phyloP scores from a whole-genome alignment of 2,113 vertebrate species.

The Brachionichthys hirsutus region DNA sequence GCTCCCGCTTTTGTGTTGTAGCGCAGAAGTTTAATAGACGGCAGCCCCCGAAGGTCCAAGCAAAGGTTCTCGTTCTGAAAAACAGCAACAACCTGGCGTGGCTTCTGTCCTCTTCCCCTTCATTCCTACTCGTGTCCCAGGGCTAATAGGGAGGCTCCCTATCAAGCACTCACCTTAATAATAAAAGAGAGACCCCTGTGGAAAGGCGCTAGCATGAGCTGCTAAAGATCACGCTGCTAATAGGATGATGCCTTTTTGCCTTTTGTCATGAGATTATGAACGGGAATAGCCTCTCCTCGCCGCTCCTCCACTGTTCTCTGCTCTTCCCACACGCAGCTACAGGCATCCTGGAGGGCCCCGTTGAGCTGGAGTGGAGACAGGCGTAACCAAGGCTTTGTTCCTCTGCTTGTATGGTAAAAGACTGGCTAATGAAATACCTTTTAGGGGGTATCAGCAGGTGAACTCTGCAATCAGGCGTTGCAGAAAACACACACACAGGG shows the following conservation, averaged over 20 bases:
- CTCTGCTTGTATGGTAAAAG: conserved; percentile 83
- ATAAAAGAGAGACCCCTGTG: conserved; percentile 92
- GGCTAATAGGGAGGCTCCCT: conserved; percentile 64
- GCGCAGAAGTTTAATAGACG: conserved; percentile 43
- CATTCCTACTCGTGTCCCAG: conserved; percentile 53
- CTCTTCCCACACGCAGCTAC: conserved; percentile 56
- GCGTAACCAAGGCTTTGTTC: conserved; percentile 88
- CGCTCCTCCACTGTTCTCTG: conserved; percentile 59
- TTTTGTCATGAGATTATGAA: conserved; percentile 99
- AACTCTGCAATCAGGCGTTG: conserved; percentile 80
- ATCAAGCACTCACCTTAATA: conserved; percentile 78
- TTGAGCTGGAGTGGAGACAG: conserved; percentile 92
- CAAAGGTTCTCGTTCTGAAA: conserved; percentile 39
- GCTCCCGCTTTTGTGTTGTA: conserved; percentile 33
- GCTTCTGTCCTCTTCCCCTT: conserved; percentile 50
- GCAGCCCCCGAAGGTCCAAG: conserved; percentile 40
- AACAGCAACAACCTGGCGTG: conserved; percentile 56
- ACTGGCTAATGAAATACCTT: conserved; percentile 90
- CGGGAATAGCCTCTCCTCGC: conserved; percentile 91
- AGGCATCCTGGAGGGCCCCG: conserved; percentile 80
- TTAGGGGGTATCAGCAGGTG: conserved; percentile 91
- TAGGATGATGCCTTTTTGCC: conserved; percentile 99
- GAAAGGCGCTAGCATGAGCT: conserved; percentile 94
- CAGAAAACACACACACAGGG: conserved; percentile 60
- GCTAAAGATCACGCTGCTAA: conserved; percentile 97